phyloP scores from a whole-genome alignment of 2,113 vertebrate genomes.

The Chelonoidis abingdonii region DNA sequence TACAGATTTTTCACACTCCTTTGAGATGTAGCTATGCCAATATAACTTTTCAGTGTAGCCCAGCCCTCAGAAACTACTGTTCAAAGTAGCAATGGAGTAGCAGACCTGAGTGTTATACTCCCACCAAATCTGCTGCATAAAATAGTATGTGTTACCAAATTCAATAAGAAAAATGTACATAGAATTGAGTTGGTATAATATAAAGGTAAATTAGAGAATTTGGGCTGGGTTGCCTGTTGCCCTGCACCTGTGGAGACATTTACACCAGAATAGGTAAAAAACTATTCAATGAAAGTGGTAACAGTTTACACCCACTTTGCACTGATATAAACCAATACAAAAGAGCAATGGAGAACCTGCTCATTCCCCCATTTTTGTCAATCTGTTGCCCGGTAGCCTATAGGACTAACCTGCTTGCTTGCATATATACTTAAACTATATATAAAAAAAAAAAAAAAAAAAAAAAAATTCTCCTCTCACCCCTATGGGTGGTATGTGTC shows the following conservation, averaged over 20 bases:
- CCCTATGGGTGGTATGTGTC: no score
- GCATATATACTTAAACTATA: no score
- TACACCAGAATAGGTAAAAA: not conserved
- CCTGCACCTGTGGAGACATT: not conserved
- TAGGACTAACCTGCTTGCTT: no score
- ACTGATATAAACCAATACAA: rapidly evolving
- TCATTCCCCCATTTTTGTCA: not conserved
- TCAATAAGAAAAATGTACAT: not conserved
- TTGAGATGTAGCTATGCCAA: not conserved
- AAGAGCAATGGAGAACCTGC: not conserved
- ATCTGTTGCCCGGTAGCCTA: no score
- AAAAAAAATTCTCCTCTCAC: no score
- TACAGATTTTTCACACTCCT: not conserved
- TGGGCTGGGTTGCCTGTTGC: not conserved
- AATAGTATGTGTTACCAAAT: not conserved
- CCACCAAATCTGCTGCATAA: not conserved
- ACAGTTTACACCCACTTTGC: not conserved
- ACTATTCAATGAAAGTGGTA: rapidly evolving
- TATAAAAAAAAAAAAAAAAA: no score
- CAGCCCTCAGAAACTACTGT: rapidly evolving
- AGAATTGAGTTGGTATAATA: not conserved
- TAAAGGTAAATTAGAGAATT: not conserved
- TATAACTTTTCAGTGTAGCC: not conserved
- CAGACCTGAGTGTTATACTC: not conserved
- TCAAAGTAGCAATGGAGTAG: not conserved